Evolutionary conservation across 2,888 invertebrate species (phyloP).

Genomic region (Drosophila atroscutellata): DNA sequence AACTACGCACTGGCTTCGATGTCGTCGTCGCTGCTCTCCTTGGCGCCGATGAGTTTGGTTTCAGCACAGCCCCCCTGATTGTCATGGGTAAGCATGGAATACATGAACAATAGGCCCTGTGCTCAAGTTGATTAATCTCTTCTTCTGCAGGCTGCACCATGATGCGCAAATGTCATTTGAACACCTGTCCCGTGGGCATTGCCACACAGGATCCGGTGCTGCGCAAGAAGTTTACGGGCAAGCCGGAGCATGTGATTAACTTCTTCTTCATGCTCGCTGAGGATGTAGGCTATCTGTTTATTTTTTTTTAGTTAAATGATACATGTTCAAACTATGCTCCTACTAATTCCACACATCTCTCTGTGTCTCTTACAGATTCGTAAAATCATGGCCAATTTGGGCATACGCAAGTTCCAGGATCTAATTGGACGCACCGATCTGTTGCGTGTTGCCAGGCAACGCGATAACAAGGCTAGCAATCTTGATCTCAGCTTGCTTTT

Average conservation of each 20-base stretch:
- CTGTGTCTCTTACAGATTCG: conserved; percentile 89
- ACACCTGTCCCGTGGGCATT: conserved; percentile 99
- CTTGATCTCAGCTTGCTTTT: conserved; percentile 94
- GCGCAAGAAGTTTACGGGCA: conserved; percentile 98
- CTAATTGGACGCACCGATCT: conserved; percentile 96
- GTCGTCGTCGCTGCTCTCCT: conserved; percentile 97
- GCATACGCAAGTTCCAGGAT: conserved; percentile 94
- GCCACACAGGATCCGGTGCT: conserved; percentile 99
- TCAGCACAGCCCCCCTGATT: conserved; percentile 99
- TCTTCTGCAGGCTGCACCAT: conserved; percentile 93
- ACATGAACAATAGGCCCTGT: background rate
- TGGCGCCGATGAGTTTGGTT: conserved; percentile 99
- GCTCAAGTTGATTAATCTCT: background rate
- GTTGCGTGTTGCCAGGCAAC: conserved; percentile 90
- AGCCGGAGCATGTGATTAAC: conserved; percentile 98
- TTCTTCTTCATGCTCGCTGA: conserved; percentile 99
- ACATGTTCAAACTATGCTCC: background rate
- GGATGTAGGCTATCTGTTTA: conserved; percentile 88
- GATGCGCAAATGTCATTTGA: conserved; percentile 99
- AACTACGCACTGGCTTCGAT: conserved; percentile 97
- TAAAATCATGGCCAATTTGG: conserved; percentile 95
- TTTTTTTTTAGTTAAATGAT: background rate
- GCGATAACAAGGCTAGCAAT: conserved; percentile 92
- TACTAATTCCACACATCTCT: background rate
- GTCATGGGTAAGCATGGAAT: conserved; percentile 89